Evolutionary conservation across 30 jellyfish, hydroid and myxozoan species (phyloP), one percentile per base, ranked within the genome.

Genomic region (Cassiopea andromeda): DNA sequence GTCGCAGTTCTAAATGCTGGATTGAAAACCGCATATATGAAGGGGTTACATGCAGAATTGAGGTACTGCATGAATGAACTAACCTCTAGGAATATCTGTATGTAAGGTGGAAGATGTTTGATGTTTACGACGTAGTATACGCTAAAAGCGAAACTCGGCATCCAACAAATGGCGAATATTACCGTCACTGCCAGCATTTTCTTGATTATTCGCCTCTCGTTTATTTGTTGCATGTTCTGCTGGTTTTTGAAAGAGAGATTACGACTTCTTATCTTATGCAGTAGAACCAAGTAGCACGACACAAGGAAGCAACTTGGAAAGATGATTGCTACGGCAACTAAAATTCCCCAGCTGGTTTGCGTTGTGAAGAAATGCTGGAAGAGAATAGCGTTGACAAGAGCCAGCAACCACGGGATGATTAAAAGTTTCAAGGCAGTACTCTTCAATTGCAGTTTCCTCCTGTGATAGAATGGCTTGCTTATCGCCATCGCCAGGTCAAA

Each of bases 1-100:
- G 50, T 9, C 1, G 4, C 12, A 2, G 15, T 15, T 19, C 79
- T 78, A 60, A 78, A 78, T 1, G 5, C 66, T 10, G 89, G 89
- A 46, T 80, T 68, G 79, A 58, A 80, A 8, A 46, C 48, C 7
- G 89, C 89, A 60, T 80, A 80, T 17, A 80, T 80, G 45, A 80
- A 58, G 17, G 89, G 89, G 50, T 80, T 80, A 66, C 89, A 80
- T 1, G 89, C 89, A 1, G 89, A 80, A 60, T 80, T 80, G 69
- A 60, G 38, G 76, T 80, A 61, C 38, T 80, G 89, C 38, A 80
- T 15, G 48, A 68, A 80, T 7, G 46, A 14, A 64, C 43, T 14
- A 2, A 75, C 44, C 18, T 15, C 7, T 1, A 60, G 3, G 50
- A 70, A 15, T 1, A 70, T 18, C 10, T 15, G 50, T 19, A 43